phyloP scores from a whole-genome alignment of 1,140 invertebrate species.

The Caenorhabditis brenneri region DNA sequence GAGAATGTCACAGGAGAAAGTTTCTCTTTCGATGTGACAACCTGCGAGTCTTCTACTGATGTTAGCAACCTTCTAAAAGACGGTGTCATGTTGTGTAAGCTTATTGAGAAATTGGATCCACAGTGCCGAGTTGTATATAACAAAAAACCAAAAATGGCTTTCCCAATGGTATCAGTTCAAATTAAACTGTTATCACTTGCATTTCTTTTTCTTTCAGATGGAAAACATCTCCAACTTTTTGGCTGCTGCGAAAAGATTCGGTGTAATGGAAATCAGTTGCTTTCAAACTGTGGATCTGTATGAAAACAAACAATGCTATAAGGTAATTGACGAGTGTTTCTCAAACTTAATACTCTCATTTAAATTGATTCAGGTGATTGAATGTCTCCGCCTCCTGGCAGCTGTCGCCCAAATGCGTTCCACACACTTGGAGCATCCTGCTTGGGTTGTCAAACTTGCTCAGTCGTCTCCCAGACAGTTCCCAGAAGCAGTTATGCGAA shows the following conservation, averaged over 20 bases:
- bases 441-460: conserved; percentile 75
- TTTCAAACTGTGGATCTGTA: conserved; percentile 78
- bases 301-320: conserved; percentile 77
- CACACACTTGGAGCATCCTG: conserved; percentile 64
- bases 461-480: conserved; percentile 74
- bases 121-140: conserved; percentile 60
- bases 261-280: conserved; percentile 75
- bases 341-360: not conserved
- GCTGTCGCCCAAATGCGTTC: conserved; percentile 62
- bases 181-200: conserved; percentile 30
- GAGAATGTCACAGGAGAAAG: conserved; percentile 72
- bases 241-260: conserved; percentile 75
- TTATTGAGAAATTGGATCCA: conserved; percentile 60
- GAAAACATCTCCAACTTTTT: conserved; percentile 78
- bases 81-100: conserved; percentile 73
- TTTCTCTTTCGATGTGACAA: conserved; percentile 70
- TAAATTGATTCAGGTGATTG: conserved; percentile 58
- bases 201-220: conserved; percentile 73
- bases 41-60: conserved; percentile 72
- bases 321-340: conserved; percentile 48
- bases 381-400: conserved; percentile 67
- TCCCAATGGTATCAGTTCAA: conserved; percentile 63
- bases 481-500: conserved; percentile 72
- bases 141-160: conserved; percentile 67
- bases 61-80: conserved; percentile 74